Conservation (phyloP, 2,888 invertebrate species). For the Nemoura dubitans region DNA sequence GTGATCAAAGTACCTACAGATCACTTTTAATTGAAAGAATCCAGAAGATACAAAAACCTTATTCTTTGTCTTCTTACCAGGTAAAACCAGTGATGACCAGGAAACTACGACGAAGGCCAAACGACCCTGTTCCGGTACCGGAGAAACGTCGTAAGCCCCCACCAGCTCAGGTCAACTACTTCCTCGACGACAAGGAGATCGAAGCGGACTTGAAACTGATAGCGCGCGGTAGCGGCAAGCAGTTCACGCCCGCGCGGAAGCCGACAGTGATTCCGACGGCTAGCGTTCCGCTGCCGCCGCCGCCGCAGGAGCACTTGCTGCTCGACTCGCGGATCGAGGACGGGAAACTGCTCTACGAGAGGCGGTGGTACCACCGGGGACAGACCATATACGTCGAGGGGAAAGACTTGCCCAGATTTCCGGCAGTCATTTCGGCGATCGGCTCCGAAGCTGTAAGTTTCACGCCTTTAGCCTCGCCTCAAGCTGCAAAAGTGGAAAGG, state of each 20-base stretch:
- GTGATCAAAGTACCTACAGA: no score
- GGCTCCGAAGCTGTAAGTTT: constrained; percentile 85
- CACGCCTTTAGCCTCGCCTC: background rate
- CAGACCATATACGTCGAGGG: constrained; percentile 93
- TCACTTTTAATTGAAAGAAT: no score
- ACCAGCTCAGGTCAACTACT: constrained; percentile 84
- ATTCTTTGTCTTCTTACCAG: constrained; percentile 57
- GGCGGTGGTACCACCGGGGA: constrained; percentile 94
- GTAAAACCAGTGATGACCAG: constrained; percentile 96
- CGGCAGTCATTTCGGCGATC: constrained; percentile 90
- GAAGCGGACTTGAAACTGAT: constrained; percentile 86
- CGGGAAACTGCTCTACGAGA: constrained; percentile 91
- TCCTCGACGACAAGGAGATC: constrained; percentile 89
- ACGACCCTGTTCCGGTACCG: constrained; percentile 90
- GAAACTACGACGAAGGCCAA: constrained; percentile 89
- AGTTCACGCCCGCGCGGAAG: constrained; percentile 62
- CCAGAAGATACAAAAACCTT: background rate
- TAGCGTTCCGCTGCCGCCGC: constrained; percentile 43
- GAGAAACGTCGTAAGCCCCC: constrained; percentile 84
- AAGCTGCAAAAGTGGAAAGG: no score
- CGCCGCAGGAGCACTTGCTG: constrained; percentile 45
- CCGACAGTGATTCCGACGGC: constrained; percentile 54
- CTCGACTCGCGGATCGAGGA: constrained; percentile 90
- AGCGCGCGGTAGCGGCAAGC: constrained; percentile 63
- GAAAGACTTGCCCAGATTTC: constrained; percentile 83